Evolutionary conservation across 2,888 invertebrate species (phyloP).

Genomic region (Tachina grossa): DNA sequence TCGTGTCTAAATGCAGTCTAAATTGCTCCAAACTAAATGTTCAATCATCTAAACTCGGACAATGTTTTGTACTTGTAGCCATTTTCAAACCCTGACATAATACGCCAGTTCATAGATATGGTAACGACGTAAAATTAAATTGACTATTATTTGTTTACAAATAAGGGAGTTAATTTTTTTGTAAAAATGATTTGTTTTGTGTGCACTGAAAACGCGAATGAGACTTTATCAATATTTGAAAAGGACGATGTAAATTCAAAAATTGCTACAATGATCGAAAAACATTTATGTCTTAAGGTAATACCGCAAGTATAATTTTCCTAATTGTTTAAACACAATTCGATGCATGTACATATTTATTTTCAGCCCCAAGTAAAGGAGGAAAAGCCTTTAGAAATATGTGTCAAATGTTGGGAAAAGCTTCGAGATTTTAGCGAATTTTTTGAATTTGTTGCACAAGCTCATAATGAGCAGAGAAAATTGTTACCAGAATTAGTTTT

Average conservation of each 20-base stretch:
- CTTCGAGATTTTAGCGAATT: conserved; percentile 80
- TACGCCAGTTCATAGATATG: neutral
- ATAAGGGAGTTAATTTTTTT: conserved; percentile 34
- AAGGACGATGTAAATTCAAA: conserved; percentile 74
- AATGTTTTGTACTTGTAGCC: neutral
- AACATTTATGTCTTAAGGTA: conserved; percentile 80
- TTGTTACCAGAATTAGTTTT: conserved; percentile 20
- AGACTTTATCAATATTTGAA: conserved; percentile 79
- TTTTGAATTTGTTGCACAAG: conserved; percentile 79
- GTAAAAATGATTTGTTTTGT: conserved; percentile 77
- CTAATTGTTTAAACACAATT: neutral
- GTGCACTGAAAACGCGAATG: conserved; percentile 77
- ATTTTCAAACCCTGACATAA: conserved; percentile 1
- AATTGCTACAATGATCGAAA: conserved; percentile 77
- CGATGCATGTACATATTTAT: neutral
- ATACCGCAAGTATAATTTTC: neutral
- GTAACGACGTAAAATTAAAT: conserved; percentile 43
- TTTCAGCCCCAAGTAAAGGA: conserved; percentile 76
- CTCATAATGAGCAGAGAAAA: conserved; percentile 76
- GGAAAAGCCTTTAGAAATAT: conserved; percentile 79
- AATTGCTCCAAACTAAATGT: too few relatives aligned
- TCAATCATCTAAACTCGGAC: too few relatives aligned
- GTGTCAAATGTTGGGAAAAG: conserved; percentile 80
- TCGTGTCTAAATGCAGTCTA: too few relatives aligned
- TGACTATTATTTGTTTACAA: conserved; percentile 61